Evolutionary conservation across 1,140 invertebrate genomes (phyloP), one percentile per base, ranked within the genome.

Genomic region (Drosophila azteca): DNA sequence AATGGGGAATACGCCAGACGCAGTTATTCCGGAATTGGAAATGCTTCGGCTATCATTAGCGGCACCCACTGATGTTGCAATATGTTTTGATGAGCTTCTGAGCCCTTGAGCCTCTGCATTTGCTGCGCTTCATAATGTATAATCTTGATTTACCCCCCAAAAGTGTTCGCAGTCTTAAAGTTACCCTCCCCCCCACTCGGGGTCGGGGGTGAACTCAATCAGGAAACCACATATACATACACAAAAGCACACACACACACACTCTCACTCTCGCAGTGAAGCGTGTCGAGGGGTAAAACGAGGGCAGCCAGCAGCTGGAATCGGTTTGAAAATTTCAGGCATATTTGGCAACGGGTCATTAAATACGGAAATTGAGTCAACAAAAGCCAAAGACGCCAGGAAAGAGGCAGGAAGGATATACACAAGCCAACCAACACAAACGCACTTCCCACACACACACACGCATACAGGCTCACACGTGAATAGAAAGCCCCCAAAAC

Each of bases 311-410:
- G 63, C 62, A 67, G 60, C 59, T 61, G 62, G 54, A 76, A 77
- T 82, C 63, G 78, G 77, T 77, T 81, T 62, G 46, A 82, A 82
- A 82, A 78, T 78, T 81, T 82, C 79, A 62, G 79, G 79, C 81
- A 80, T 77, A 80, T 85, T 85, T 84, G 77, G 82, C 69, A 90
- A 90, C 79, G 88, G 77, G 68, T 90, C 88, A 90, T 90, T 90
- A 90, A 90, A 90, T 90, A 77, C 79, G 88, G 79, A 90, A 90
- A 90, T 90, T 87, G 87, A 90, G 79, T 87, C 87, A 90, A 90
- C 87, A 90, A 90, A 89, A 84, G 82, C 79, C 79, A 90, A 85
- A 85, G 53, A 72, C 59, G 74, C 65, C 78, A 68, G 72, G 61
- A 69, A 80, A 64, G 68, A 76, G 67, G 58, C 76, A 80, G 68